Base-by-base conservation (phyloP, 2,113 vertebrate genomes). In the Agapornis roseicollis region DNA sequence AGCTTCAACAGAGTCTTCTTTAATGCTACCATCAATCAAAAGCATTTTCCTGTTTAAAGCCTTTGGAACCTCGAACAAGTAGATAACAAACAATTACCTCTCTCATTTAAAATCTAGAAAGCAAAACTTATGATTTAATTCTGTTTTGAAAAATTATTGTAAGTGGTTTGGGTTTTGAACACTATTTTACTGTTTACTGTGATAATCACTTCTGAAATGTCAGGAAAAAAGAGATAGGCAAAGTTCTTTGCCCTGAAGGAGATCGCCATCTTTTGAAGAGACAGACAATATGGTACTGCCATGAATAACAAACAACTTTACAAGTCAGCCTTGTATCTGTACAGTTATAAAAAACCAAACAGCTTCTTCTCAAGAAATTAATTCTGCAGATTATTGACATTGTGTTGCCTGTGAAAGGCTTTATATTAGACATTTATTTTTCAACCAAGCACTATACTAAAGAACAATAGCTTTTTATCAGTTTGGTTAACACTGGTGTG, bases 311-410 rank as follows among this genome's bases (percentile, higher is more conserved):
- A 94, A 84, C 13, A 61, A 14, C 44, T 87, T 87, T 68, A 65
- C 56, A 68, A 89, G 61, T 41, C 44, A 85, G 18, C 27, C 37
- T 80, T 6, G 0, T 85, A 84, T 47, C 44, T 77, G 17, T 44
- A 42, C 1, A 3, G 78, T 79, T 87, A 80, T 65, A 76, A 85
- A 74, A 85, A 74, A 2, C 23, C 23, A 80, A 76, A 28, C 19
- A 55, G 23, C 33, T 90, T 93, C 25, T 88, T 88, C 65, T 78
- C 55, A 49, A 74, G 70, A 89, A 90, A 87, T 95, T 92, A 95
- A 69, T 81, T 87, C 78, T 85, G 61, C 74, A 58, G 69, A 81
- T 89, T 95, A 87, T 49, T 87, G 80, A 82, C 64, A 87, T 66
- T 50, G 28, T 58, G 31, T 74, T 89, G 70, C 44, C 70, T 94